Evolutionary conservation across 2,113 vertebrate species (phyloP), one percentile per base, ranked within the genome.

Genomic region (Terrapene triunguis): DNA sequence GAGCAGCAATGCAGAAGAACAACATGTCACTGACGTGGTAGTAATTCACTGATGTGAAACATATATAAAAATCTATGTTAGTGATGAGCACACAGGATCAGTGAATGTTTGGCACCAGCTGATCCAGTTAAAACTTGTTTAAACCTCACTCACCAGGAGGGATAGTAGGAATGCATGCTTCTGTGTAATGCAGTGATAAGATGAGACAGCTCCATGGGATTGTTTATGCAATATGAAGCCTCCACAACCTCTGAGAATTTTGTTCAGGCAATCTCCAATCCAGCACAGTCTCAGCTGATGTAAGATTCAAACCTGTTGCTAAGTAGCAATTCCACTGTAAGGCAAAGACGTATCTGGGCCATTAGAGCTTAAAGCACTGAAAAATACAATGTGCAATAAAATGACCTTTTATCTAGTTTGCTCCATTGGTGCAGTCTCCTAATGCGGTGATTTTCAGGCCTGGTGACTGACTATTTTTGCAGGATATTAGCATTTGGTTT

Each of bases 331-430:
- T 95, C 80, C 82, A 47, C 76, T 62, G 72, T 57, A 96, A 98
- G 94, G 92, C 38, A 89, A 90, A 97, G 85, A 89, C 11, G 22
- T 87, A 50, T 82, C 50, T 93, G 55, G 81, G 69, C 62, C 78
- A 10, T 51, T 82, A 90, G 42, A 91, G 35, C 65, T 97, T 95
- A 95, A 92, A 95, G 94, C 8, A 42, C 47, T 8, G 35, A 7
- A 78, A 91, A 96, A 97, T 29, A 89, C 54, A 94, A 97, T 96
- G 87, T 78, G 85, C 11, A 91, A 79, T 59, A 55, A 96, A 95
- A 97, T 96, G 5, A 96, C 80, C 50, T 96, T 98, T 96, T 86
- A 90, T 91, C 87, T 87, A 90, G 57, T 93, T 97, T 97, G 76
- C 44, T 94, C 47, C 72, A 2, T 48, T 89, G 88, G 48, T 84